These are phyloP conservation scores for Limnephilus marmoratus DNA, from an alignment of 2,888 invertebrate species.

Conservation along the genomic window DNA sequence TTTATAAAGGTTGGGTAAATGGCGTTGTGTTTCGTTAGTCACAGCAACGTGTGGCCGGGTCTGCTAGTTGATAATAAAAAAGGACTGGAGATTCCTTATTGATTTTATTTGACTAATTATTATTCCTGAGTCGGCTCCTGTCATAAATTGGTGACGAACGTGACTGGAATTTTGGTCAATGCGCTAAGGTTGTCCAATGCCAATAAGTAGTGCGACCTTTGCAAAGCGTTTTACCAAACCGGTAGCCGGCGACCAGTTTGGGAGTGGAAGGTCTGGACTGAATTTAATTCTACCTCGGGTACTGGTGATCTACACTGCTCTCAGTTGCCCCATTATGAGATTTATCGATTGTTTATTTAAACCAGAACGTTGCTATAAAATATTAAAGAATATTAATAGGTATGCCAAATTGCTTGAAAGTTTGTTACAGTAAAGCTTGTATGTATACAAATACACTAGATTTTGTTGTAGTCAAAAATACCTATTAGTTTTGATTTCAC, in stretches of 20 bases:
- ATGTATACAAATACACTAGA: too few relatives aligned
- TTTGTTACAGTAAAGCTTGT: too few relatives aligned
- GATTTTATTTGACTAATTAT: neutral
- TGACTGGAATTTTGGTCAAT: neutral
- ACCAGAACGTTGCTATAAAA: neutral
- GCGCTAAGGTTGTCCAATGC: conserved; percentile 5
- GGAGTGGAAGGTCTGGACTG: conserved; percentile 10
- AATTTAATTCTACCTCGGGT: neutral
- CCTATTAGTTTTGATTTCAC: too few relatives aligned
- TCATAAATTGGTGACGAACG: neutral
- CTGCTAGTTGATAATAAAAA: too few relatives aligned
- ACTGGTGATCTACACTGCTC: neutral
- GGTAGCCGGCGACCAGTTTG: conserved; percentile 15
- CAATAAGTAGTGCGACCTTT: conserved; percentile 34
- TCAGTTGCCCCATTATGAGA: neutral
- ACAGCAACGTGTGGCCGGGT: too few relatives aligned
- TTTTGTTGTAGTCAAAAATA: too few relatives aligned
- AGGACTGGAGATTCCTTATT: neutral
- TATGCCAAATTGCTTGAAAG: too few relatives aligned
- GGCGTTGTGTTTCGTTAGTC: too few relatives aligned
- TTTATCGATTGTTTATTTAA: neutral
- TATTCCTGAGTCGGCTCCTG: neutral
- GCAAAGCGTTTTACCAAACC: neutral
- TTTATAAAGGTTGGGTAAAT: too few relatives aligned
- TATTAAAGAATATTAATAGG: too few relatives aligned